These are phyloP conservation scores for Thecophora atra DNA, from an alignment of 2,888 invertebrate genomes.

Conservation along the genomic window DNA sequence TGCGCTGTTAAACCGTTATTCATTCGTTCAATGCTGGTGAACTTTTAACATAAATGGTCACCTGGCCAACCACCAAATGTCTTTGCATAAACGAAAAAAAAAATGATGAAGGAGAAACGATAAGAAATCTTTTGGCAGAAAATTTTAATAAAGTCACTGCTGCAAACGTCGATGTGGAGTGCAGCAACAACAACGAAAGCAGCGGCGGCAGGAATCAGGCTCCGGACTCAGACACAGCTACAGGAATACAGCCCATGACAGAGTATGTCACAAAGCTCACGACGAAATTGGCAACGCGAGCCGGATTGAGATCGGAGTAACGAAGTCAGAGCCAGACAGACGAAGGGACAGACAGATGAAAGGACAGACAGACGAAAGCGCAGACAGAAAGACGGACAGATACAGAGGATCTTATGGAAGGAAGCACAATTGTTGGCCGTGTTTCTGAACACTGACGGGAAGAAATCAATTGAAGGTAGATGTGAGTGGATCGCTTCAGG, in stretches of 20 bases:
- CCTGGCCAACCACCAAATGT: conserved; percentile 28
- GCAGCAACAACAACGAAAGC: conserved; percentile 23
- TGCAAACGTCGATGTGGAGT: conserved; percentile 41
- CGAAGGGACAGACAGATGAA: conserved; percentile 14
- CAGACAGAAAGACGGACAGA: conserved; percentile 12
- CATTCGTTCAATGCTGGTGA: conserved; percentile 16
- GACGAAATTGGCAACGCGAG: conserved; percentile 43
- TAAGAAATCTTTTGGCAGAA: conserved; percentile 35
- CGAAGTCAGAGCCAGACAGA: conserved; percentile 3
- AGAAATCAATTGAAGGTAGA: conserved; percentile 27
- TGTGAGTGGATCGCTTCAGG: conserved; percentile 1
- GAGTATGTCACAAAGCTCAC: conserved; percentile 53
- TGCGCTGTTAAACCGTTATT: conserved; percentile 12
- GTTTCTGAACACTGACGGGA: not conserved
- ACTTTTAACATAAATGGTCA: conserved; percentile 27
- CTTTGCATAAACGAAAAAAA: conserved; percentile 58
- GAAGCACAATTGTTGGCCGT: not conserved
- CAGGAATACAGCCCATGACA: conserved; percentile 41
- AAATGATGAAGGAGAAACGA: conserved; percentile 52
- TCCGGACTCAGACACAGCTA: conserved; percentile 31
- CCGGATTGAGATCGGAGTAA: conserved; percentile 30
- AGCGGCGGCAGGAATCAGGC: conserved; percentile 35
- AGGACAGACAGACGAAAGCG: conserved; percentile 17
- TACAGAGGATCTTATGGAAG: conserved; percentile 13
- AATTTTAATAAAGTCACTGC: conserved; percentile 42